Evolutionary conservation across 2,113 vertebrate species (phyloP).

Genomic region (Clarias batrachus): DNA sequence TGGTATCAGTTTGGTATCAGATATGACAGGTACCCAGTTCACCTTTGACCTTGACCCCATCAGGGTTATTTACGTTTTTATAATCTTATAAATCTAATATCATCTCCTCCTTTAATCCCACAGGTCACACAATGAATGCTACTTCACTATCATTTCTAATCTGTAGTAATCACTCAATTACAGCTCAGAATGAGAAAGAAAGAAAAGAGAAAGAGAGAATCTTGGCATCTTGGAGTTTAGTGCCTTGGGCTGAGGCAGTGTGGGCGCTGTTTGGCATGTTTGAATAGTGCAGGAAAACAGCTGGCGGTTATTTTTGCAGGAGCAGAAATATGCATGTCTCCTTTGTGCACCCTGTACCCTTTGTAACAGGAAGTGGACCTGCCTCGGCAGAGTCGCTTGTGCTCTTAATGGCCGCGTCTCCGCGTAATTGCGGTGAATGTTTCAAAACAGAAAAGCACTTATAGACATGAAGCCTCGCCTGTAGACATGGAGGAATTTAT

Average conservation of each 20-base stretch:
- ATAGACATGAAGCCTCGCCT: slow-evolving; percentile 52
- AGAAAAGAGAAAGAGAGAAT: neutral
- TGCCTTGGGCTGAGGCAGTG: slow-evolving; percentile 31
- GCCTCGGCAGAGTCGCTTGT: slow-evolving; percentile 45
- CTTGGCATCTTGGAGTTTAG: slow-evolving; percentile 32
- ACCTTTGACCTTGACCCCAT: neutral
- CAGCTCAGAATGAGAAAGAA: neutral
- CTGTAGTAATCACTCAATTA: neutral
- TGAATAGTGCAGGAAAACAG: slow-evolving; percentile 54
- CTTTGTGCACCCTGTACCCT: slow-evolving; percentile 30
- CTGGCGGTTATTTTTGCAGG: slow-evolving; percentile 61
- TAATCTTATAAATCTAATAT: neutral
- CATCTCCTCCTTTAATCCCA: neutral
- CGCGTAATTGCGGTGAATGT: slow-evolving; percentile 64
- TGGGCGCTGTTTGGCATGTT: slow-evolving; percentile 49
- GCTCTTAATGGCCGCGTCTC: slow-evolving; percentile 54
- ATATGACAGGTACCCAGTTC: neutral
- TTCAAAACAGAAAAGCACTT: slow-evolving; percentile 68
- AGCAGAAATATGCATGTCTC: slow-evolving; percentile 49
- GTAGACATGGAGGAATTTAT: slow-evolving; percentile 71
- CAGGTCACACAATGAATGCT: neutral
- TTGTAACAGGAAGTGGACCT: slow-evolving; percentile 49
- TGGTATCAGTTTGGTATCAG: neutral
- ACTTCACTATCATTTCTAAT: neutral
- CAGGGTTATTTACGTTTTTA: neutral